phyloP scores from a whole-genome alignment of 2,797 vertebrate genomes.

The Sciurus carolinensis region DNA sequence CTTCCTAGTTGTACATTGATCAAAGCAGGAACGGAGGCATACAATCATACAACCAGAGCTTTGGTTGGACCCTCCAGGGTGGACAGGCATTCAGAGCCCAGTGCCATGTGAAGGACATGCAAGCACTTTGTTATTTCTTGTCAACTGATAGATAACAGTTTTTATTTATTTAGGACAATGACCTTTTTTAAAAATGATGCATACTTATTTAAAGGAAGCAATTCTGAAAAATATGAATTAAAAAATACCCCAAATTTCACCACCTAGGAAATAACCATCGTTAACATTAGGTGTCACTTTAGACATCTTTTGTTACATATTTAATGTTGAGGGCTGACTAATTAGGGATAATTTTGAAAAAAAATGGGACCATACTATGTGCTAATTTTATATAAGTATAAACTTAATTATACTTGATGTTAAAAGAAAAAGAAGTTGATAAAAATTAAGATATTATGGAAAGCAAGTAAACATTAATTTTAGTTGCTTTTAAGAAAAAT shows the following conservation, averaged over 20 bases:
- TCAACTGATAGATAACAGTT: neutral
- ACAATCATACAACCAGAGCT: neutral
- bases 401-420: neutral
- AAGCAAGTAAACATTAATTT: neutral
- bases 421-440: neutral
- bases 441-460: neutral
- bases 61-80: neutral
- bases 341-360: constrained; percentile 9
- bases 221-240: constrained; percentile 1
- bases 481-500: neutral
- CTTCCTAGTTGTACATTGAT: fast-evolving
- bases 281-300: neutral
- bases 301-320: neutral
- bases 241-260: neutral
- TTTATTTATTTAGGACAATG: constrained; percentile 6
- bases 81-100: neutral
- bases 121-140: neutral
- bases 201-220: neutral
- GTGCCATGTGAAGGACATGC: neutral
- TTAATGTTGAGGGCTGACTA: neutral
- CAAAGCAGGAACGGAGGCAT: neutral
- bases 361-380: neutral
- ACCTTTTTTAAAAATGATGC: neutral
- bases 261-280: neutral
- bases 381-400: constrained; percentile 9